Conservation (phyloP, 2,113 vertebrate species). For the Silurus meridionalis region DNA sequence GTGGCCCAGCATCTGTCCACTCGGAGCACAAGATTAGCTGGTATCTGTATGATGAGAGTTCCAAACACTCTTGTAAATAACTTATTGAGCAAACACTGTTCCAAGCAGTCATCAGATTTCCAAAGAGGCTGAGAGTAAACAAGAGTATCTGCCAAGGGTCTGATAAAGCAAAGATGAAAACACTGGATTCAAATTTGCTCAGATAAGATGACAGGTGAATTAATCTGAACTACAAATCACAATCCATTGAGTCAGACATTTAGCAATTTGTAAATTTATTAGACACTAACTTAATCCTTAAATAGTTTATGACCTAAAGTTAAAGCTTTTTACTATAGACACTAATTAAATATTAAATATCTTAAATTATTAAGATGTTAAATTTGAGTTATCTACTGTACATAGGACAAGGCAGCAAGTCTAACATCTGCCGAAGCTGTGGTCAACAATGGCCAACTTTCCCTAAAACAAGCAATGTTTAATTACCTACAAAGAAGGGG, state of each 20-base stretch:
- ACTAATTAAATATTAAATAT: neutral
- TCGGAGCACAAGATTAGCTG: constrained; percentile 69
- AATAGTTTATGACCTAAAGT: neutral
- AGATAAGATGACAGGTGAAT: constrained; percentile 7
- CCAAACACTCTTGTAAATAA: constrained; percentile 28
- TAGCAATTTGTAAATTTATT: neutral
- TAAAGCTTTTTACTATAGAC: neutral
- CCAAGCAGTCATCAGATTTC: constrained; percentile 32
- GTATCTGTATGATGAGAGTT: constrained; percentile 59
- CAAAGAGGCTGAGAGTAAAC: constrained; percentile 33
- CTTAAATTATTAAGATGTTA: neutral
- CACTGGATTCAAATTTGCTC: constrained; percentile 3
- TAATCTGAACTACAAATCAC: constrained; percentile 12
- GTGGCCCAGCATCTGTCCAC: constrained; percentile 77
- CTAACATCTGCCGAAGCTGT: neutral
- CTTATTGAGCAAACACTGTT: constrained; percentile 14
- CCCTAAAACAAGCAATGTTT: constrained; percentile 28
- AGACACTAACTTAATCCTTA: neutral
- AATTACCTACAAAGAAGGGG: constrained; percentile 35
- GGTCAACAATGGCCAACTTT: constrained; percentile 15
- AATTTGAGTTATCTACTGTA: neutral
- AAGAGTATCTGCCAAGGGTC: constrained; percentile 28
- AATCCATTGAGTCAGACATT: neutral
- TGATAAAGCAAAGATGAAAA: constrained; percentile 27
- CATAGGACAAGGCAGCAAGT: neutral